phyloP scores from a whole-genome alignment of 2,113 vertebrate genomes.

The human region GRCh38 chr7:95260501-95261000 shows the following conservation, averaged over 20 bases:
- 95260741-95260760: constrained; percentile 29
- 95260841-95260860: constrained; percentile 27
- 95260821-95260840: neutral
- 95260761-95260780: constrained; percentile 13
- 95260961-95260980: too few species aligned
- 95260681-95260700: neutral
- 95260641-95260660: too few species aligned
- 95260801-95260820: constrained; percentile 6
- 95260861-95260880: neutral
- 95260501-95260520: too few species aligned
- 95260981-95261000: neutral
- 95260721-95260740: constrained; percentile 37
- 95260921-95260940: neutral
- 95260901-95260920: neutral
- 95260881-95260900: neutral
- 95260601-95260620: too few species aligned
- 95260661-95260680: too few species aligned
- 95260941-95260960: neutral
- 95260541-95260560: too few species aligned
- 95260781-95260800: constrained; percentile 33
- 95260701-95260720: neutral
- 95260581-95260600: too few species aligned
- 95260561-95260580: too few species aligned
- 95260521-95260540: too few species aligned
- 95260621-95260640: too few species aligned